phyloP scores from a whole-genome alignment of 1,140 invertebrate species.

The Cephus cinctus region DNA sequence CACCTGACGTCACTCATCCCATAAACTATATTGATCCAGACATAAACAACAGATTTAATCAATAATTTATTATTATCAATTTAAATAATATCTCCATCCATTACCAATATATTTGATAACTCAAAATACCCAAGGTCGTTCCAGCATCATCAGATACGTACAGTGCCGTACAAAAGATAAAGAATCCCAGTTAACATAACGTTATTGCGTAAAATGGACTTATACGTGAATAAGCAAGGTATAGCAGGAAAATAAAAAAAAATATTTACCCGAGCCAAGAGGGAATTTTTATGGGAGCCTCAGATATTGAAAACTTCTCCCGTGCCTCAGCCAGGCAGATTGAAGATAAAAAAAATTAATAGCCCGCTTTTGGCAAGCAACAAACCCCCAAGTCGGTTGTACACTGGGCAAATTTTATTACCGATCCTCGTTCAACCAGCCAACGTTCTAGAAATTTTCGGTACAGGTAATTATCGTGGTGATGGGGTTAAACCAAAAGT shows the following conservation, averaged over 20 bases:
- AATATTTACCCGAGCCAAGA: conserved; percentile 23
- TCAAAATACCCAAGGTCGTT: too few species aligned
- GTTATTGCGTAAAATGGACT: too few species aligned
- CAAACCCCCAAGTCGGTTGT: too few species aligned
- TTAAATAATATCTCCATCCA: too few species aligned
- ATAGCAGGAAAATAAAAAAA: too few species aligned
- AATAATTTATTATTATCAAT: too few species aligned
- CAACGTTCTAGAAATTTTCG: conserved; percentile 38
- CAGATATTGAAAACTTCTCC: conserved; percentile 47
- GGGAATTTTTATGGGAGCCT: conserved; percentile 33
- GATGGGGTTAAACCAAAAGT: too few species aligned
- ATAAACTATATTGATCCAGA: not conserved
- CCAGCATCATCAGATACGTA: not conserved
- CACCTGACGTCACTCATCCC: too few species aligned
- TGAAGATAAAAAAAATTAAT: conserved; percentile 55
- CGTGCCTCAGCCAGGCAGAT: conserved; percentile 32
- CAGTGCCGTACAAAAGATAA: not conserved
- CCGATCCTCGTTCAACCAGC: conserved; percentile 46
- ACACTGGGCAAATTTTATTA: conserved; percentile 58
- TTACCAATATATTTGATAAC: too few species aligned
- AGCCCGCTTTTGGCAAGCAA: conserved; percentile 52
- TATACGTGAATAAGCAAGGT: too few species aligned
- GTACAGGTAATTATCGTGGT: too few species aligned
- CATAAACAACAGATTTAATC: not conserved
- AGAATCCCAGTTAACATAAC: conserved; percentile 1